A percentile compares a stretch with the other conserved stretches of the same genome.
Evolutionary conservation across 2,797 vertebrate species (phyloP).

Genomic region (Decapterus maruadsi): DNA sequence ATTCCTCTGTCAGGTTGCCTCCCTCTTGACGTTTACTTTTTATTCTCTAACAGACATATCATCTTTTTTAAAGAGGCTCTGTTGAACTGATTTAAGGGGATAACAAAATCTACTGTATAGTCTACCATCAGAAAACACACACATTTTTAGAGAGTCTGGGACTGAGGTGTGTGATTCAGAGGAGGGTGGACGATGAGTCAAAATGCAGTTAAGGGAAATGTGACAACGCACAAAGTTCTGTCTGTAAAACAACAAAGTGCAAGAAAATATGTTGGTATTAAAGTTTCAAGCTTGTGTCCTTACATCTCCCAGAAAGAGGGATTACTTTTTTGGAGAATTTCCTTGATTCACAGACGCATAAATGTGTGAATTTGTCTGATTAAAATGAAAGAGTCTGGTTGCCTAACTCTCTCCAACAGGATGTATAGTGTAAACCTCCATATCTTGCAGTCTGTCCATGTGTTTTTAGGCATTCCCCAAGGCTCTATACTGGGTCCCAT

Average conservation of each 20-base stretch:
- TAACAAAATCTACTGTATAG: conserved; percentile 47
- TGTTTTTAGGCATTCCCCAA: too few relatives aligned
- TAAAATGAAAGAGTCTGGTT: too few relatives aligned
- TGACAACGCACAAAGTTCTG: conserved; percentile 14
- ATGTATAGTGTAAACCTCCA: too few relatives aligned
- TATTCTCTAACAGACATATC: conserved; percentile 64
- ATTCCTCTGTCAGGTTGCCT: conserved; percentile 68
- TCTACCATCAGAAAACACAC: conserved; percentile 51
- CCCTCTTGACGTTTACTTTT: conserved; percentile 61
- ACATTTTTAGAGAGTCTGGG: conserved; percentile 56
- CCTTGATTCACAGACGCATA: too few relatives aligned
- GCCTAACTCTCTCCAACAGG: too few relatives aligned
- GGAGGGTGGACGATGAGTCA: conserved; percentile 53
- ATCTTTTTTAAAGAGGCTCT: conserved; percentile 62
- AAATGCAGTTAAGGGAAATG: conserved; percentile 16
- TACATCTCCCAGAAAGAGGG: not conserved
- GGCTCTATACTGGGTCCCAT: too few relatives aligned
- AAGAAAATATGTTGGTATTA: not conserved
- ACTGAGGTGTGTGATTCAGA: conserved; percentile 23
- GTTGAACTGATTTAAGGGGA: conserved; percentile 61
- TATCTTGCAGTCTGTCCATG: too few relatives aligned
- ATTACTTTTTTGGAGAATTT: not conserved
- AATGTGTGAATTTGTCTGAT: too few relatives aligned
- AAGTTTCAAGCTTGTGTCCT: not conserved
- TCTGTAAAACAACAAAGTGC: conserved; percentile 4